These are phyloP conservation scores for Oscarella lobularis DNA, from an alignment of 37 sponge, comb jelly and placozoan genomes.

Conservation along the genomic window DNA sequence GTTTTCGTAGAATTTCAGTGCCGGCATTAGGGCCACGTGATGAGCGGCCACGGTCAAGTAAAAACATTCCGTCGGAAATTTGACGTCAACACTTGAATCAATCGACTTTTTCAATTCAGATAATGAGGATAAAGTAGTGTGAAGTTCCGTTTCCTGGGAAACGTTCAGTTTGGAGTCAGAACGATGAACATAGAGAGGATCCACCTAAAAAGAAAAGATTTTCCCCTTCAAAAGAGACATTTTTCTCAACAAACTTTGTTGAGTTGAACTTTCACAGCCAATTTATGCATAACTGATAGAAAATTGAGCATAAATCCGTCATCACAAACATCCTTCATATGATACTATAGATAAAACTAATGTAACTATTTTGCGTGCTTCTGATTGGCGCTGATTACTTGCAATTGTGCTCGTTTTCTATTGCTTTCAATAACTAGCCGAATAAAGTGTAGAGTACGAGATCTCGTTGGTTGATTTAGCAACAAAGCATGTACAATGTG, in stretches of 20 bases:
- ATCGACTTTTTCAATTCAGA: neutral
- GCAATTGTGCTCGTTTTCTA: too few species aligned
- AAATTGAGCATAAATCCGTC: conserved; percentile 75
- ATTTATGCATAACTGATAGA: conserved; percentile 46
- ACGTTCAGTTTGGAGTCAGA: conserved; percentile 17
- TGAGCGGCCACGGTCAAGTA: conserved; percentile 57
- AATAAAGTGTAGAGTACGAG: too few species aligned
- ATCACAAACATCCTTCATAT: neutral
- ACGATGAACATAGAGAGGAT: conserved; percentile 22
- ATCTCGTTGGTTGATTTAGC: too few species aligned
- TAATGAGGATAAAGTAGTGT: neutral
- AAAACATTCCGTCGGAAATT: conserved; percentile 93
- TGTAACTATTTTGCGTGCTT: too few species aligned
- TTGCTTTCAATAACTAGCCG: too few species aligned
- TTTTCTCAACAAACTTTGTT: conserved; percentile 32
- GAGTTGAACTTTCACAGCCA: conserved; percentile 54
- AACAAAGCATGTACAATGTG: too few species aligned
- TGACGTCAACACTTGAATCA: conserved; percentile 19
- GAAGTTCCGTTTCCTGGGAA: conserved; percentile 26
- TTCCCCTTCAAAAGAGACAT: neutral
- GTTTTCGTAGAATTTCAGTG: conserved; percentile 21
- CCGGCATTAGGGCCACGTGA: conserved; percentile 55
- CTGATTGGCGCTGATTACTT: too few species aligned
- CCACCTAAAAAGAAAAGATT: conserved; percentile 23
- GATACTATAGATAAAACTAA: too few species aligned